Percentiles rank a stretch among this genome's conserved stretches.
Evolutionary conservation across 2,888 invertebrate genomes (phyloP).

Genomic region (Synergus umbraculus): DNA sequence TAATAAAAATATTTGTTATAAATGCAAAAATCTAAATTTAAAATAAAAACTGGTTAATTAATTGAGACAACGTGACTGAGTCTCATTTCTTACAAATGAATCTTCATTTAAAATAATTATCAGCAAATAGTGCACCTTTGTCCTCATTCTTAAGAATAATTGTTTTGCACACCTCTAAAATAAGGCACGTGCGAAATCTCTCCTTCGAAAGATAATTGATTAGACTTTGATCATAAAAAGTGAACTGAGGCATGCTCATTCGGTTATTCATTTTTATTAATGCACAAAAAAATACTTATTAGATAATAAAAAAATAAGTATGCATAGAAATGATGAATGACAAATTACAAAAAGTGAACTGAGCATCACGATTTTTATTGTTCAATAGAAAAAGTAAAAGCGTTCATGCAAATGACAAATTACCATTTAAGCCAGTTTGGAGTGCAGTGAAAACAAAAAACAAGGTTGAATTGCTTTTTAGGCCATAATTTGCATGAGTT

Average conservation of each 20-base stretch:
- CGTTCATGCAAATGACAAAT: constrained; percentile 3
- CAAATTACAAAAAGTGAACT: neutral
- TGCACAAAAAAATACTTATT: neutral
- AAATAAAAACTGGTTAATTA: neutral
- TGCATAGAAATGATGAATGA: neutral
- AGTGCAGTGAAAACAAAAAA: neutral
- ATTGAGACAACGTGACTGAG: neutral
- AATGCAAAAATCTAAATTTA: neutral
- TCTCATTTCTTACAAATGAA: neutral
- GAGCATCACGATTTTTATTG: neutral
- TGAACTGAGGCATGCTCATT: no score
- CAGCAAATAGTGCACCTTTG: neutral
- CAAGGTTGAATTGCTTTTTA: neutral
- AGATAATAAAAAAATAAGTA: neutral
- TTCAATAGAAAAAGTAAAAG: constrained; percentile 8
- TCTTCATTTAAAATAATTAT: neutral
- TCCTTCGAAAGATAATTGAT: neutral
- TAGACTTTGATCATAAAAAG: neutral
- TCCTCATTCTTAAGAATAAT: neutral
- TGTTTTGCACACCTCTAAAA: neutral
- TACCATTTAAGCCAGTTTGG: neutral
- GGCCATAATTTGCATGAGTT: constrained; percentile 30
- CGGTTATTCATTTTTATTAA: neutral
- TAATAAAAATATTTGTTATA: no score
- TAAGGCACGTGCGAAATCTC: neutral